Base-by-base conservation (phyloP, 2,797 vertebrate species). In the Sebastes umbrosus region DNA sequence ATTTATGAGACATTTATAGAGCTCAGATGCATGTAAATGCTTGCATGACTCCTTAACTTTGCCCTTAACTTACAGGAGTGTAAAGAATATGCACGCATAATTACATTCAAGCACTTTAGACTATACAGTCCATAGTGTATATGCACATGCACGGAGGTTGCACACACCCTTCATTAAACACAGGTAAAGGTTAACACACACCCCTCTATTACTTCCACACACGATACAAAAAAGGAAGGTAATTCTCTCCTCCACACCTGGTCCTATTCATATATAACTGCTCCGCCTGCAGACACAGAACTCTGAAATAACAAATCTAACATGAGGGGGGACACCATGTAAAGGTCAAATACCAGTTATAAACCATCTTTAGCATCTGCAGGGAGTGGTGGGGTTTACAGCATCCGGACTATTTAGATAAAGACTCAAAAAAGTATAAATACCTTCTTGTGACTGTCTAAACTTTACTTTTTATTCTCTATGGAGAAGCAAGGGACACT, bases 171-270 rank as follows among this genome's bases (percentile, higher is more conserved):
- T 79, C 55, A 86, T 81, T 81, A 74, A 5, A 69, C 32, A 67
- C 63, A 59, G 24, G 27, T 59, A 60, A 79, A 82, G 70, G 2
- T n/a, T 80, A 43, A 43, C 34, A 72, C 64, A 79, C 52, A 88
- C 65, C 75, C 59, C 16, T 77, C 59, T 12, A 81, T 74, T 79
- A 82, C n/a, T 29, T 67, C 68, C 52, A 69, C 31, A 83, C 63
- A 54, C 62, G 36, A 74, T 43, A 62, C 29, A 89, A 63, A 71
- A 77, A 77, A 64, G 18, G 13, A 83, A 70, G 88, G 88, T 88
- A 90, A 89, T 67, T 59, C 81, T 83, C 34, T 31, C 1, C 50
- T 11, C n/a, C 25, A 73, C 86, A 86, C 81, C 81, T 80, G 73
- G 70, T 69, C 29, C 46, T 6, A 8, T 84, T 76, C 60, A 22